These are phyloP conservation scores for Diaprepes abbreviatus DNA, from an alignment of 2,888 invertebrate genomes.

Conservation along the genomic window DNA sequence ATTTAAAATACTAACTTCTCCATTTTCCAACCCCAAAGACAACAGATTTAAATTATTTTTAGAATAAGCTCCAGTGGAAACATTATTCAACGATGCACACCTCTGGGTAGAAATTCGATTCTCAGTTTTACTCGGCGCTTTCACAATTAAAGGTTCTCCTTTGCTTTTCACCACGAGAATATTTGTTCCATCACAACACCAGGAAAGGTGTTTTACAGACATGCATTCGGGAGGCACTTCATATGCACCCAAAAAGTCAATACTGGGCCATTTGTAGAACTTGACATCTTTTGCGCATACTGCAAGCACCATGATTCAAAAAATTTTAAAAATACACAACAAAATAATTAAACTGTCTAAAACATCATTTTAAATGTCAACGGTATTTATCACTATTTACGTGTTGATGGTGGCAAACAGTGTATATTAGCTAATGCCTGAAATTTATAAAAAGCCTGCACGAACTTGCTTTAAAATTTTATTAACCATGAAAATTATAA, in stretches of 20 bases:
- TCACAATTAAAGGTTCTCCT: conserved; percentile 54
- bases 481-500: no score
- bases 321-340: neutral
- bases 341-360: neutral
- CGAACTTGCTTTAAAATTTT: no score
- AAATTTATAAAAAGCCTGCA: no score
- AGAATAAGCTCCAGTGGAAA: conserved; percentile 55
- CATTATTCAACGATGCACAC: conserved; percentile 45
- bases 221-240: conserved; percentile 54
- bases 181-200: conserved; percentile 60
- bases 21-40: conserved; percentile 57
- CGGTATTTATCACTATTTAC: neutral
- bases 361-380: neutral
- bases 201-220: conserved; percentile 58
- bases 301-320: conserved; percentile 69
- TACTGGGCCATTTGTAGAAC: conserved; percentile 71
- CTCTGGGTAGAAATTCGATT: conserved; percentile 32
- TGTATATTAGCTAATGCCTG: no score
- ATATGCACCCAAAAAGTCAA: conserved; percentile 58
- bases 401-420: neutral
- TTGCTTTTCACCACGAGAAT: conserved; percentile 56
- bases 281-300: conserved; percentile 72
- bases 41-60: conserved; percentile 53
- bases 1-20: conserved; percentile 58
- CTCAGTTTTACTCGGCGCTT: conserved; percentile 42